Conservation (phyloP, 2,797 vertebrate genomes). For the Ateles fusciceps region DNA sequence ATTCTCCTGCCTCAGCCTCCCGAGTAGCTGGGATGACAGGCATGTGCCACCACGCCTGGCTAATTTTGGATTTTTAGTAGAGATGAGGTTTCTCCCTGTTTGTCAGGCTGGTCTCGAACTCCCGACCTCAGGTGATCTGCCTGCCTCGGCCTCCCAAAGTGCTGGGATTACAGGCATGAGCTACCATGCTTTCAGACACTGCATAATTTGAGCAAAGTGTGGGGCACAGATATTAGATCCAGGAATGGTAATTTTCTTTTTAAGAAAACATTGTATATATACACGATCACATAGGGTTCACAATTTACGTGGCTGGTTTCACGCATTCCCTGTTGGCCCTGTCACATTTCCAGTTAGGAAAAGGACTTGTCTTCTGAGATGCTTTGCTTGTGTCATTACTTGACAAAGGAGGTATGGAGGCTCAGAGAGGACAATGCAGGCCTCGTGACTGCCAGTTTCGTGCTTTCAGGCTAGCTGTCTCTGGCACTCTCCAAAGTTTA, state of each 20-base stretch:
- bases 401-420: no score
- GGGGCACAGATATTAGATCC: background rate
- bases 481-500: background rate
- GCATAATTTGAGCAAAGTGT: background rate
- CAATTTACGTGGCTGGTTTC: background rate
- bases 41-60: no score
- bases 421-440: background rate
- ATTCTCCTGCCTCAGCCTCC: no score
- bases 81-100: no score
- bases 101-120: no score
- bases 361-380: background rate
- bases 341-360: background rate
- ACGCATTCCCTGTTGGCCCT: background rate
- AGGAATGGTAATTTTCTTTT: background rate
- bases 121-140: no score
- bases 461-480: background rate
- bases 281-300: background rate
- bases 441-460: background rate
- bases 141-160: no score
- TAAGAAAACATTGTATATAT: background rate
- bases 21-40: no score
- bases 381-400: background rate
- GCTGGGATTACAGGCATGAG: no score
- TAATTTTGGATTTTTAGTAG: no score
- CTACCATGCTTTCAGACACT: background rate